phyloP scores from a whole-genome alignment of 2,113 vertebrate genomes.

The Shinisaurus crocodilurus region DNA sequence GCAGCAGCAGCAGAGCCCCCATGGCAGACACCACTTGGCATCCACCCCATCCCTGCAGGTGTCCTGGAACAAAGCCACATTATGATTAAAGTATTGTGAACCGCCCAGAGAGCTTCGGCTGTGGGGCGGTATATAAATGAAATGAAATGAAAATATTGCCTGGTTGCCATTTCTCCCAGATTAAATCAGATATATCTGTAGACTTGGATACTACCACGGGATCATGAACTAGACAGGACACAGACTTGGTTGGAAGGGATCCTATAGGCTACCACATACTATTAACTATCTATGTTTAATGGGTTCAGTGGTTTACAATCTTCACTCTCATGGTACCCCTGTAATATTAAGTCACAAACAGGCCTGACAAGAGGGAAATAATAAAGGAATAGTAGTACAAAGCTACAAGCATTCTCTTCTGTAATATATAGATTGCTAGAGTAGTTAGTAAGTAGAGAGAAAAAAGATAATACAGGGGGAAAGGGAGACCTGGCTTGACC shows the following conservation, averaged over 20 bases:
- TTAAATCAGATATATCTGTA: background rate
- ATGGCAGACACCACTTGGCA: too few relatives aligned
- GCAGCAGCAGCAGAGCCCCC: too few relatives aligned
- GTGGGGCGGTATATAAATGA: too few relatives aligned
- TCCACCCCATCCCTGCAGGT: too few relatives aligned
- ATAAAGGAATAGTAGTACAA: background rate
- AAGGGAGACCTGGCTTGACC: background rate
- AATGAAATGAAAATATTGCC: too few relatives aligned
- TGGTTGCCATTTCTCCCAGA: background rate
- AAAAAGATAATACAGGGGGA: background rate
- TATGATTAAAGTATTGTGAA: too few relatives aligned
- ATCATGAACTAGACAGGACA: background rate
- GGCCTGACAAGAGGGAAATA: background rate
- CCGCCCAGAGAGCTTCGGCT: too few relatives aligned
- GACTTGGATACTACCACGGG: background rate
- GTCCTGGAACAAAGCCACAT: too few relatives aligned
- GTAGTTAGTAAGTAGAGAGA: background rate
- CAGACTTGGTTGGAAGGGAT: background rate
- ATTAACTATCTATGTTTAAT: background rate
- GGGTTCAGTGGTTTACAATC: background rate
- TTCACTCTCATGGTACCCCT: background rate
- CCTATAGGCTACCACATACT: background rate
- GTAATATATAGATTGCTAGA: background rate
- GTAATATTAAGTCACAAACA: background rate
- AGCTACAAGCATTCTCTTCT: background rate